These are phyloP conservation scores for Drosophila tristis DNA, from an alignment of 1,140 invertebrate species.

Conservation along the genomic window DNA sequence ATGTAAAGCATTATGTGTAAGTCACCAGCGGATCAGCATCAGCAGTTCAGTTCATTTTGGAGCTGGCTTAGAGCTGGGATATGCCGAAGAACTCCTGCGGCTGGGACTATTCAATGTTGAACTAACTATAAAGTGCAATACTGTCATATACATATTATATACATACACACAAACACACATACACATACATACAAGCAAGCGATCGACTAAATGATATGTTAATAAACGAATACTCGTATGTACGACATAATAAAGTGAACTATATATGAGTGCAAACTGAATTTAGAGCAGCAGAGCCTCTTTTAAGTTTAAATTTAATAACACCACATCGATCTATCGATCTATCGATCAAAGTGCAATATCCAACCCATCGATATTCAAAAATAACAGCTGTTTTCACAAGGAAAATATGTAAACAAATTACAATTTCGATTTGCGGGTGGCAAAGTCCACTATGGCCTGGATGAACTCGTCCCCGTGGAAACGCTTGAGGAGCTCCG, in stretches of 20 bases:
- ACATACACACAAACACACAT: slow-evolving; percentile 17
- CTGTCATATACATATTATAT: slow-evolving; percentile 52
- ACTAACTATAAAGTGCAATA: slow-evolving; percentile 47
- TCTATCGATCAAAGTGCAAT: neutral
- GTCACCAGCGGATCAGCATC: slow-evolving; percentile 17
- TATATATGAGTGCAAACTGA: slow-evolving; percentile 29
- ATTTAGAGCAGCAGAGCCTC: too few relatives aligned
- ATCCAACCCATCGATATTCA: neutral
- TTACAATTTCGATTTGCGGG: slow-evolving; percentile 68
- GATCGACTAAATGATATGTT: slow-evolving; percentile 47
- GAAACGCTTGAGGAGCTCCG: slow-evolving; percentile 46
- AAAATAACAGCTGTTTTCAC: neutral
- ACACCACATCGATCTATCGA: neutral
- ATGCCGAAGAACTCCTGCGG: slow-evolving; percentile 17
- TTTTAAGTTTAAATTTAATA: neutral
- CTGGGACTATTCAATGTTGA: slow-evolving; percentile 43
- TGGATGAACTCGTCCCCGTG: slow-evolving; percentile 58
- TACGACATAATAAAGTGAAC: slow-evolving; percentile 53
- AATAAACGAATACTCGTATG: slow-evolving; percentile 51
- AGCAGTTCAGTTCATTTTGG: slow-evolving; percentile 26
- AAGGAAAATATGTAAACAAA: neutral
- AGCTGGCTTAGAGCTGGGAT: slow-evolving; percentile 16
- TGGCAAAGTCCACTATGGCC: slow-evolving; percentile 62
- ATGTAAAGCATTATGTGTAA: slow-evolving; percentile 49
- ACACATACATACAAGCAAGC: slow-evolving; percentile 3